Base-by-base conservation (phyloP, 2,797 vertebrate species). In the Semaprochilodus insignis region DNA sequence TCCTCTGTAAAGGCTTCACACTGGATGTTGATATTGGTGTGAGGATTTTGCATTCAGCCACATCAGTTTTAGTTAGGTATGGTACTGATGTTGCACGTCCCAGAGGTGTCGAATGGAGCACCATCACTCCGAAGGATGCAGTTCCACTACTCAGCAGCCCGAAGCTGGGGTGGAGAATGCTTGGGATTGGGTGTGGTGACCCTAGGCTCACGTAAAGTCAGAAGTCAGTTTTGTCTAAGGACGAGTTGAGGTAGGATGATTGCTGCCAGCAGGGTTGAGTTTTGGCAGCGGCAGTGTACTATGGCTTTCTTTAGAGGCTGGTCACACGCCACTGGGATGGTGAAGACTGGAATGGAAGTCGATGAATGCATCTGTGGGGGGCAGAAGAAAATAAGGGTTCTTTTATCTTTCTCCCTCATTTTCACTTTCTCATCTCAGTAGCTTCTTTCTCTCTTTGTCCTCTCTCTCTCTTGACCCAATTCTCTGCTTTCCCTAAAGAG, bases 221-320 rank as follows among this genome's bases (percentile, higher is more conserved):
- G 44, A 48, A 11, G 44, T 13, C 77, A 54, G 57, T 60, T 75
- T 54, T 25, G 73, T 63, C 27, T 51, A 57, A 54, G 48, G 34
- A 19, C 59, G 14, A 66, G 63, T 23, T 11, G 57, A 67, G 79
- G 60, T 54, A 10, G 44, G 60, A 36, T 81, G 55, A 55, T 75
- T 48, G 52, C 71, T 51, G 44, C 75, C 63, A 66, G 78, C 34
- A 44, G 67, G 82, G 89, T 84, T 88, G 88, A 90, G 88, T 71
- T 31, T 62, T 79, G 66, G 80, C 74, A 51, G n/a, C 65, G 85
- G 52, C 72, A 65, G 55, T 80, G 87, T 85, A 87, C 89, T 87
- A 84, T 51, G 67, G 77, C 40, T 75, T 82, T 86, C 80, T 87
- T 82, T 75, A 81, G 74, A 91, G 89, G 83, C 84, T 27, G 36